Conservation (phyloP, 2,113 vertebrate genomes). For the Bujurquina vittata region DNA sequence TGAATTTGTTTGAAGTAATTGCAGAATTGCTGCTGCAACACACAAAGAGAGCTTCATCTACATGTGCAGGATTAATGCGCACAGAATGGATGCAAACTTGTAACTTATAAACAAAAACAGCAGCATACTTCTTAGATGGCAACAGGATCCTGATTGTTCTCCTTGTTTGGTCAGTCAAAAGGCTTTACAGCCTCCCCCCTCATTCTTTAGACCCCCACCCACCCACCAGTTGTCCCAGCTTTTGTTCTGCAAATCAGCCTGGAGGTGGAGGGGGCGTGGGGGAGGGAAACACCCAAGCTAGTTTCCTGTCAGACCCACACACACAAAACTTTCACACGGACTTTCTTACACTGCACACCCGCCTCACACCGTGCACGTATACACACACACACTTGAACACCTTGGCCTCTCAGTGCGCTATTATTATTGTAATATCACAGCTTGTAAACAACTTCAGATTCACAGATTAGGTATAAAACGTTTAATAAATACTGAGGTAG, state of each 20-base stretch:
- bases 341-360: not conserved
- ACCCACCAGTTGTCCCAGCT: constrained; percentile 35
- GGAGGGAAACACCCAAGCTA: constrained; percentile 40
- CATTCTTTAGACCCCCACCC: constrained; percentile 16
- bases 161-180: constrained; percentile 12
- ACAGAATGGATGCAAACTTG: not conserved
- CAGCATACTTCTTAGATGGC: not conserved
- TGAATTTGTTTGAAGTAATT: not conserved
- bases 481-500: constrained; percentile 80
- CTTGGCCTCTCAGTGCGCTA: not conserved
- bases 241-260: constrained; percentile 62
- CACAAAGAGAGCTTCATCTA: not conserved
- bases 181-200: constrained; percentile 19
- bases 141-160: constrained; percentile 15
- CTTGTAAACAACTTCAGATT: constrained; percentile 7
- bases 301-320: constrained; percentile 40
- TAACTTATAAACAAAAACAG: not conserved
- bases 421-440: not conserved
- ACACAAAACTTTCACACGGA: constrained; percentile 8
- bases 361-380: not conserved
- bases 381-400: not conserved
- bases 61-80: not conserved
- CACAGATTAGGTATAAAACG: constrained; percentile 22
- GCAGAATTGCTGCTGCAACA: not conserved
- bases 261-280: constrained; percentile 41